Base-by-base conservation (phyloP, 2,888 invertebrate genomes). In the Molorchus minor region DNA sequence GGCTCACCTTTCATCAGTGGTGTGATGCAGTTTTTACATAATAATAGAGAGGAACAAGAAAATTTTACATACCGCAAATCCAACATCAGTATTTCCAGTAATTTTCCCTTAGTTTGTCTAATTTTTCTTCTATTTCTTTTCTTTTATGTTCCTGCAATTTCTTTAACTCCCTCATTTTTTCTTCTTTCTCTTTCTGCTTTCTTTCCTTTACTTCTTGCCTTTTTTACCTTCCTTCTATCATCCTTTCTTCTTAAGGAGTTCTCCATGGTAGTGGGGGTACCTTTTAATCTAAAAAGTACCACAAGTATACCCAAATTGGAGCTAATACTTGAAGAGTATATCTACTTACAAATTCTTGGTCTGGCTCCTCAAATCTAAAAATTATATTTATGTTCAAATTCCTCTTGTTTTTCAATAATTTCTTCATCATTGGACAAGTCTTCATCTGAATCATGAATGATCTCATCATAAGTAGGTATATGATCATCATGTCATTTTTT, bases 311-410 rank as follows among this genome's bases (percentile, higher is more conserved):
- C 25, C 8, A 25, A 25, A 25, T 8, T 25, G 25, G 8, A 25
- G 25, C 5, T 5, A 4, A 25, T 25, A 25, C 25, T 25, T 25
- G 25, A 25, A 25, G 25, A 25, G 25, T 25, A 5, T 8, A 16
- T 16, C 2, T 25, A 77, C 85, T 82, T 70, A 93, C 90, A 80
- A 91, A 96, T 70, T 96, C 94, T 44, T 90, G 87, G 79, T 98
- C 97, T 0, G 96, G 98, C 79, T 98, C 97, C 80, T 99, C 97
- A 79, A 91, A 98, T 63, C 98, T 86, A 79, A 96, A n/a, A 97
- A 83, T 98, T 98, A 80, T 91, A 98, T 67, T 97, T 96, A 41
- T 92, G 86, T 77, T 98, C 98, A 82, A 96, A 98, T 79, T 91
- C 88, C 64, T 92, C 93, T 79, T 94, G 94, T 75, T 90, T 87